phyloP scores from a whole-genome alignment of 1,140 invertebrate genomes.

The Sesamia nonagrioides region DNA sequence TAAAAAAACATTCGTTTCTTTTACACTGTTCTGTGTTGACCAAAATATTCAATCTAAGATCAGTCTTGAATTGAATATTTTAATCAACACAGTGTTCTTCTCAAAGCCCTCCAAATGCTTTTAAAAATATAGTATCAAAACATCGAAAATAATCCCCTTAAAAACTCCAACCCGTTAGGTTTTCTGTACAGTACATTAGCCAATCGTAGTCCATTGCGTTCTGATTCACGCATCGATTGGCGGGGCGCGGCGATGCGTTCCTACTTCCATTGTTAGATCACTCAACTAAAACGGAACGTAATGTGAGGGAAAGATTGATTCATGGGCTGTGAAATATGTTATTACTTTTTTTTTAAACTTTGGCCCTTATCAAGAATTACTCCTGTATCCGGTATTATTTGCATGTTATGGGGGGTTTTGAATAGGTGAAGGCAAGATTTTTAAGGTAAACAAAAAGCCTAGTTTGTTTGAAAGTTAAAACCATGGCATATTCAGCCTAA shows the following conservation, averaged over 20 bases:
- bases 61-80: no score
- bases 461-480: no score
- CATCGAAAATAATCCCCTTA: constrained; percentile 28
- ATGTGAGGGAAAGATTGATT: constrained; percentile 39
- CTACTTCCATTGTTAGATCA: constrained; percentile 37
- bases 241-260: constrained; percentile 39
- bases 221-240: constrained; percentile 43
- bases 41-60: no score
- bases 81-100: neutral
- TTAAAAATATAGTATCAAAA: neutral
- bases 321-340: constrained; percentile 39
- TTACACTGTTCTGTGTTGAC: no score
- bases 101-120: neutral
- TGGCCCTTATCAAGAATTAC: neutral
- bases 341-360: neutral
- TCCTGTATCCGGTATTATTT: neutral
- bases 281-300: constrained; percentile 43
- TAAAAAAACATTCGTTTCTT: no score
- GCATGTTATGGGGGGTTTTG: neutral
- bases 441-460: neutral
- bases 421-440: neutral
- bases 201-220: constrained; percentile 37
- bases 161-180: constrained; percentile 28
- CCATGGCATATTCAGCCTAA: no score
- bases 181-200: constrained; percentile 39